phyloP scores from a whole-genome alignment of 2,888 invertebrate genomes.

The Smittia aterrima region DNA sequence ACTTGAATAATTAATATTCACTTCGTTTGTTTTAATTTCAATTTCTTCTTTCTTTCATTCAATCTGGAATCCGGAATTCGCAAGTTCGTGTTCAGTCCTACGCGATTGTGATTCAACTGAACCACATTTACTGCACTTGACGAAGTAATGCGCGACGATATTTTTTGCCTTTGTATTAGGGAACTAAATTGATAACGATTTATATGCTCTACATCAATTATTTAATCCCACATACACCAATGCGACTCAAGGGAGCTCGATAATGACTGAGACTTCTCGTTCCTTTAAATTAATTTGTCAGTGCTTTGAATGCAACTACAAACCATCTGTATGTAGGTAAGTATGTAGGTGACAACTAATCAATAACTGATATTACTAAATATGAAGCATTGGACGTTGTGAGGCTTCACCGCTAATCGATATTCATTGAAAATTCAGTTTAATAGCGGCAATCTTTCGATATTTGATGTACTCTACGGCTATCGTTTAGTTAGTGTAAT shows the following conservation, averaged over 20 bases:
- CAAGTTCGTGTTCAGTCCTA: background rate
- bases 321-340: too few relatives aligned
- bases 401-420: background rate
- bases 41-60: background rate
- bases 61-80: background rate
- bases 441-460: too few relatives aligned
- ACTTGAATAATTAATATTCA: background rate
- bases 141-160: background rate
- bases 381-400: background rate
- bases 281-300: too few relatives aligned
- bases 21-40: background rate
- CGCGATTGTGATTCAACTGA: background rate
- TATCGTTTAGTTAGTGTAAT: too few relatives aligned
- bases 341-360: too few relatives aligned
- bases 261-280: background rate
- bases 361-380: too few relatives aligned
- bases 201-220: constrained; percentile 7
- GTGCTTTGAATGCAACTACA: too few relatives aligned
- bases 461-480: too few relatives aligned
- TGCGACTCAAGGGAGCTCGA: background rate
- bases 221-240: background rate
- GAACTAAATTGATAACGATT: constrained; percentile 21
- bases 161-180: background rate
- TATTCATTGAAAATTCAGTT: background rate
- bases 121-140: background rate